Conservation (phyloP, 2,113 vertebrate species). For the Phalacrocorax pelagicus region DNA sequence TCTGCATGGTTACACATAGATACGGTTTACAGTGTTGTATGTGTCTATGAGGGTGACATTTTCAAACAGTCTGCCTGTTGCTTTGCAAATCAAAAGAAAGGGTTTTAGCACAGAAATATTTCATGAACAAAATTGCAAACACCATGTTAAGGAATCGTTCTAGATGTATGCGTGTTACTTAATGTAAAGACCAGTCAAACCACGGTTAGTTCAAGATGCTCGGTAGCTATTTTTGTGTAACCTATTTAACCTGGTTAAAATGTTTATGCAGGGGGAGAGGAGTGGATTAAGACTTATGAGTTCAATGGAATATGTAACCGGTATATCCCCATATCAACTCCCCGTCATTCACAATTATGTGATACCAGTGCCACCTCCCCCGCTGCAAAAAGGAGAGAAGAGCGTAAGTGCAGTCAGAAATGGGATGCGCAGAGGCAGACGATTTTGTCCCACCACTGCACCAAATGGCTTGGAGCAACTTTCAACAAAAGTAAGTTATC, state of each 20-base stretch:
- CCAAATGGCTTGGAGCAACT: slow-evolving; percentile 67
- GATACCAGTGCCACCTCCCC: slow-evolving; percentile 78
- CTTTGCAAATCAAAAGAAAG: neutral
- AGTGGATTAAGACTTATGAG: slow-evolving; percentile 56
- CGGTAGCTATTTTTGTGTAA: neutral
- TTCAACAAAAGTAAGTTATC: slow-evolving; percentile 54
- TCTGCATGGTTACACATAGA: neutral
- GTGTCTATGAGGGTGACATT: neutral
- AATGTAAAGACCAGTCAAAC: neutral
- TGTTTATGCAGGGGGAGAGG: slow-evolving; percentile 76
- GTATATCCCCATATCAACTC: slow-evolving; percentile 77
- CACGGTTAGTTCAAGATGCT: rapidly evolving
- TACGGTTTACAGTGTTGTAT: neutral
- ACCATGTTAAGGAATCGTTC: neutral
- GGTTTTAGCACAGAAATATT: neutral
- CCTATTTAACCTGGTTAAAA: neutral
- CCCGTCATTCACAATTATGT: slow-evolving; percentile 77
- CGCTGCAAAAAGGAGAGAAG: slow-evolving; percentile 51
- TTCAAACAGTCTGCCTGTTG: neutral
- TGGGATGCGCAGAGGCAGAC: slow-evolving; percentile 65
- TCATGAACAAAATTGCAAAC: neutral
- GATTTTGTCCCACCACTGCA: slow-evolving; percentile 75
- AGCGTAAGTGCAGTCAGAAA: slow-evolving; percentile 9
- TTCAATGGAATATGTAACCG: slow-evolving; percentile 46
- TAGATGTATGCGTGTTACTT: neutral